Conservation (phyloP, 2,888 invertebrate species). For the Petrolisthes manimaculis region DNA sequence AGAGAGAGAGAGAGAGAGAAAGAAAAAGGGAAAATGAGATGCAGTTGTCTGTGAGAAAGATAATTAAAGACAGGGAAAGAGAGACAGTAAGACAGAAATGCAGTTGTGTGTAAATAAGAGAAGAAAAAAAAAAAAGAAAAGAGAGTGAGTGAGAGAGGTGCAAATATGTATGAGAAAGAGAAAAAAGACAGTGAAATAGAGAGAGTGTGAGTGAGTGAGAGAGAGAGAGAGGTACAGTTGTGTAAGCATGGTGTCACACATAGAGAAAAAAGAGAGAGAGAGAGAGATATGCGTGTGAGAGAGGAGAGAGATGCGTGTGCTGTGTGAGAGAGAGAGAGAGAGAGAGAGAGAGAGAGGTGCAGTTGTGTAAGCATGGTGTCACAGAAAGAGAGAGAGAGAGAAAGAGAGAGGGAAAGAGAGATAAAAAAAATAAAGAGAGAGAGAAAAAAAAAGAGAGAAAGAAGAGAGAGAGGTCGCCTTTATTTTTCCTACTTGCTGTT, state of each 20-base stretch:
- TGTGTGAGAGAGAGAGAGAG: too few relatives aligned
- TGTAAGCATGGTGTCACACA: too few relatives aligned
- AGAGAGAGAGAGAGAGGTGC: neutral
- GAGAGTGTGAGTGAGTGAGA: neutral
- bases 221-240: neutral
- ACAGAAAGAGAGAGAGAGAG: neutral
- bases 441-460: neutral
- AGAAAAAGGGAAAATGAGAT: neutral
- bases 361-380: neutral
- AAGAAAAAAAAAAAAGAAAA: neutral
- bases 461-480: neutral
- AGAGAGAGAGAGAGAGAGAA: conserved; percentile 10
- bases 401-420: neutral
- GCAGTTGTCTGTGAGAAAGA: neutral
- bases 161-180: too few relatives aligned
- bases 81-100: neutral
- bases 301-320: too few relatives aligned
- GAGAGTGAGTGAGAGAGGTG: conserved; percentile 4
- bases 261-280: too few relatives aligned
- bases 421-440: neutral
- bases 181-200: too few relatives aligned
- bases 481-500: too few relatives aligned
- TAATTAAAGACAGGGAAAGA: neutral
- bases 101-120: neutral
- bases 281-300: too few relatives aligned